Conservation (phyloP, 1,140 invertebrate species). For the Cherax destructor region DNA sequence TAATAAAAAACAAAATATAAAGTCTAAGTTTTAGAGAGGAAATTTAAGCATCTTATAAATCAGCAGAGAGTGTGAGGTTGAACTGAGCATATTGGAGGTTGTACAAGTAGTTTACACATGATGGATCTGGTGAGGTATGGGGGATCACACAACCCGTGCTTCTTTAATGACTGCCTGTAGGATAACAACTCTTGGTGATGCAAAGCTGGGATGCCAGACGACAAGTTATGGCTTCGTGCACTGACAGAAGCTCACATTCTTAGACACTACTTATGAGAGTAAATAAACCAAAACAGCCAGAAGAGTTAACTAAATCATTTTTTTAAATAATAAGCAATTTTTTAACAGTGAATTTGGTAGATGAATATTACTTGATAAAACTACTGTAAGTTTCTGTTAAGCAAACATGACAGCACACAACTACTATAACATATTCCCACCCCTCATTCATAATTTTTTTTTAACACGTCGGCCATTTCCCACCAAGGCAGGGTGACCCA, state of each 20-base stretch:
- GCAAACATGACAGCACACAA: no score
- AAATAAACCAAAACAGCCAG: background rate
- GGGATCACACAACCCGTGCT: background rate
- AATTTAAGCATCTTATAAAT: background rate
- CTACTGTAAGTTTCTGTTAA: no score
- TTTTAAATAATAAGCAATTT: no score
- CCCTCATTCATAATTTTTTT: no score
- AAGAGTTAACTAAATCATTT: background rate
- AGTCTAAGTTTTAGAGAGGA: background rate
- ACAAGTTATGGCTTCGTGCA: conserved; percentile 19
- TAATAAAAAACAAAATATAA: background rate
- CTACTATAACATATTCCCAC: no score
- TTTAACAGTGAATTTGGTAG: no score
- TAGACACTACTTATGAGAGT: conserved; percentile 6
- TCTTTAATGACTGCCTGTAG: background rate
- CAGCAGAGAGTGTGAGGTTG: background rate
- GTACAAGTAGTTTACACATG: background rate
- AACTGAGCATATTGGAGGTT: background rate
- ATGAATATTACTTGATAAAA: no score
- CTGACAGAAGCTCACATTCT: conserved; percentile 21
- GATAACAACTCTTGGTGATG: background rate
- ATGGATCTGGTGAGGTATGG: background rate
- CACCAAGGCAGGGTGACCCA: no score
- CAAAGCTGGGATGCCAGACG: background rate
- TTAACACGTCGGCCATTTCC: no score